Percentiles rank a stretch among this genome's conserved stretches.
Evolutionary conservation across 2,113 vertebrate genomes (phyloP).

Genomic region (Brachypodius melanocephalos): DNA sequence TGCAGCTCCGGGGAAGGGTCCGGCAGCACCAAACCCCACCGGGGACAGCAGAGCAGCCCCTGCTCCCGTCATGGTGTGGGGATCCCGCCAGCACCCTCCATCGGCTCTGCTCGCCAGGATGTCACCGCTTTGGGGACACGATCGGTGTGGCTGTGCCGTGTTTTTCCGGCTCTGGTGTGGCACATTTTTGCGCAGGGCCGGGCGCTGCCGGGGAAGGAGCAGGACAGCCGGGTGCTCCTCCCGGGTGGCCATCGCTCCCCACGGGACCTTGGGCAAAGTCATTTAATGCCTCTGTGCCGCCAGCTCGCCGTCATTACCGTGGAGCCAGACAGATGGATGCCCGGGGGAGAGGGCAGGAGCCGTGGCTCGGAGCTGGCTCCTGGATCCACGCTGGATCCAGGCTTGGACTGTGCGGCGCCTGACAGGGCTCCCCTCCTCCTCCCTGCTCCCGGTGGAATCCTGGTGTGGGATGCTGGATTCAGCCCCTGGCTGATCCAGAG

Average conservation of each 20-base stretch:
- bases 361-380: not conserved
- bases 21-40: not conserved
- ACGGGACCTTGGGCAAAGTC: not conserved
- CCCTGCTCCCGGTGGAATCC: rapidly evolving
- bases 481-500: not conserved
- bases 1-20: not conserved
- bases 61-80: rapidly evolving
- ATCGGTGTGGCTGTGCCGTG: rapidly evolving
- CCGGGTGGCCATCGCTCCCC: not conserved
- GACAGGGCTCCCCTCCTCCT: not conserved
- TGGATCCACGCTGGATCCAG: not conserved
- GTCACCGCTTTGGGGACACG: rapidly evolving
- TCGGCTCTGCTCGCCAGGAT: rapidly evolving
- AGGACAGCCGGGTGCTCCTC: not conserved
- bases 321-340: conserved; percentile 40
- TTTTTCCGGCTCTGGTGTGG: not conserved
- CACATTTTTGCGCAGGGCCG: not conserved
- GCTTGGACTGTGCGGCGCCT: not conserved
- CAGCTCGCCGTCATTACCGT: not conserved
- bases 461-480: not conserved
- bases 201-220: rapidly evolving
- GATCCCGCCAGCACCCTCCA: not conserved
- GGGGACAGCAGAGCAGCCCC: not conserved
- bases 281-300: not conserved
- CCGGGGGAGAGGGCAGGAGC: conserved; percentile 10